Evolutionary conservation across 2,888 invertebrate genomes (phyloP).

Genomic region (Heliconius cydno): DNA sequence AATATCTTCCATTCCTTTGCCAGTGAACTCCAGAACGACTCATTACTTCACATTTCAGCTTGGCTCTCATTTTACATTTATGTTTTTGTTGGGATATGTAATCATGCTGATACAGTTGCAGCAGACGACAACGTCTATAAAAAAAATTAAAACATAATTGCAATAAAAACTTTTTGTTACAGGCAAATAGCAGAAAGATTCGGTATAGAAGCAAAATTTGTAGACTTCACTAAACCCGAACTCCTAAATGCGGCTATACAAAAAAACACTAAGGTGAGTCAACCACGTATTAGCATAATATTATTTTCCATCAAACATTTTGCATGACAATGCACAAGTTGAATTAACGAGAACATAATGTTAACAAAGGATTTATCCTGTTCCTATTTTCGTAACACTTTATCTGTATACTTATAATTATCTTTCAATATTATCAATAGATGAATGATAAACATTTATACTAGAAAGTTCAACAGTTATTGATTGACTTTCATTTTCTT

Average conservation of each 20-base stretch:
- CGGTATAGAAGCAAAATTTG: conserved; percentile 89
- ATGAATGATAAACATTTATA: not conserved
- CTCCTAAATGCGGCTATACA: conserved; percentile 87
- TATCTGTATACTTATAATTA: not conserved
- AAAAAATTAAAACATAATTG: not conserved
- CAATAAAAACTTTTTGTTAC: conserved; percentile 61
- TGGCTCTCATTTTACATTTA: too few species aligned
- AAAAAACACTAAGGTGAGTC: conserved; percentile 91
- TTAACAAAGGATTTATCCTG: not conserved
- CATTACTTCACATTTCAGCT: too few species aligned
- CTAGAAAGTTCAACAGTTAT: conserved; percentile 1
- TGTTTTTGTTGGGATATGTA: too few species aligned
- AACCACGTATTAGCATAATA: not conserved
- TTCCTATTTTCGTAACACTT: not conserved
- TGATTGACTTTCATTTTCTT: not conserved
- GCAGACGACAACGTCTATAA: too few species aligned
- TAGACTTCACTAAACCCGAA: conserved; percentile 88
- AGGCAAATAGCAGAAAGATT: conserved; percentile 84
- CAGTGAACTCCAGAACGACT: too few species aligned
- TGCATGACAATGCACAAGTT: conserved; percentile 23
- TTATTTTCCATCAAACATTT: conserved; percentile 34
- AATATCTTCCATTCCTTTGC: too few species aligned
- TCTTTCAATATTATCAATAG: not conserved
- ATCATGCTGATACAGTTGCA: too few species aligned
- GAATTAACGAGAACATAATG: not conserved